Conservation (phyloP, 2,113 vertebrate species). For the Onychorhynchus coronatus region DNA sequence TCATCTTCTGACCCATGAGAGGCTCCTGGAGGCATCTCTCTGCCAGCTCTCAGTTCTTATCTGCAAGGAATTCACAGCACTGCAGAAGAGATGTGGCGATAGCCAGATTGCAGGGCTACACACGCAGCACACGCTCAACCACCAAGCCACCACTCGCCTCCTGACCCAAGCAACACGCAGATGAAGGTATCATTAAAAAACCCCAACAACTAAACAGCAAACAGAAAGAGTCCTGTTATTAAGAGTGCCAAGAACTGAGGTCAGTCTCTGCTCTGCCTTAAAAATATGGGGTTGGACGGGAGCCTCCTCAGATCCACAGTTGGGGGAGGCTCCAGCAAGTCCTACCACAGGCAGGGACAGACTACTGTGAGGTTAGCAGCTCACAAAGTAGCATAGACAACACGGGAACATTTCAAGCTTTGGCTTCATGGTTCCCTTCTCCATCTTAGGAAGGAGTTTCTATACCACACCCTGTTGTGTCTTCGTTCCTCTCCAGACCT, state of each 20-base stretch:
- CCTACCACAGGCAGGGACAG: not conserved
- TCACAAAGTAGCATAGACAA: not conserved
- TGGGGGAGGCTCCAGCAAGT: rapidly evolving
- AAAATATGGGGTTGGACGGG: not conserved
- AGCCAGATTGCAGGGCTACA: not conserved
- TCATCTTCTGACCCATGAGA: not conserved
- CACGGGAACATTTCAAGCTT: not conserved
- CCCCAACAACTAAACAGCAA: not conserved
- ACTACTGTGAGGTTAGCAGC: not conserved
- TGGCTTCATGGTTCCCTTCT: not conserved
- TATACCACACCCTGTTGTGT: rapidly evolving
- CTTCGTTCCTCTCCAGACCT: not conserved
- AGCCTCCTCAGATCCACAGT: not conserved
- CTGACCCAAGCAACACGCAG: not conserved
- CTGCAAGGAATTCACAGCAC: not conserved
- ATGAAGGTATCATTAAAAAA: not conserved
- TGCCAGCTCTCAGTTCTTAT: not conserved
- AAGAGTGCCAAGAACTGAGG: not conserved
- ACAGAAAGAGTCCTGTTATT: conserved; percentile 2
- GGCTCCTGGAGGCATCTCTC: not conserved
- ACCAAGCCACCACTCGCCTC: not conserved
- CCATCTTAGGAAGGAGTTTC: not conserved
- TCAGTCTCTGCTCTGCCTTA: not conserved
- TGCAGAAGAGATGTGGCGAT: not conserved
- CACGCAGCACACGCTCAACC: not conserved